These are phyloP conservation scores for chimpanzee (Pan troglodytes) DNA, from an alignment of 2,113 vertebrate genomes.

Conservation along the genomic window NHGRI_mPanTro3-v2.1_pri NC_072401.2:161761001-161761500, in stretches of 20 bases:
- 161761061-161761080: background rate
- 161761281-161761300: background rate
- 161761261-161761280: background rate
- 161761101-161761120: slow-evolving; percentile 11
- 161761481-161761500: background rate
- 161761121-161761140: background rate
- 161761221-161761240: background rate
- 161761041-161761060: background rate
- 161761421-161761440: background rate
- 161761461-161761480: background rate
- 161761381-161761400: background rate
- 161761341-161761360: slow-evolving; percentile 24
- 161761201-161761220: background rate
- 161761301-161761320: background rate
- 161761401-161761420: background rate
- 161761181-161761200: background rate
- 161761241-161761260: background rate
- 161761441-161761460: background rate
- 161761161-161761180: background rate
- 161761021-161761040: background rate
- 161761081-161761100: background rate
- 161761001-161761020: background rate
- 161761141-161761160: background rate
- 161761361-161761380: background rate
- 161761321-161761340: background rate